Evolutionary conservation across 2,113 vertebrate species (phyloP), one percentile per base, ranked within the genome.

Genomic region (Leucoraja erinaceus): DNA sequence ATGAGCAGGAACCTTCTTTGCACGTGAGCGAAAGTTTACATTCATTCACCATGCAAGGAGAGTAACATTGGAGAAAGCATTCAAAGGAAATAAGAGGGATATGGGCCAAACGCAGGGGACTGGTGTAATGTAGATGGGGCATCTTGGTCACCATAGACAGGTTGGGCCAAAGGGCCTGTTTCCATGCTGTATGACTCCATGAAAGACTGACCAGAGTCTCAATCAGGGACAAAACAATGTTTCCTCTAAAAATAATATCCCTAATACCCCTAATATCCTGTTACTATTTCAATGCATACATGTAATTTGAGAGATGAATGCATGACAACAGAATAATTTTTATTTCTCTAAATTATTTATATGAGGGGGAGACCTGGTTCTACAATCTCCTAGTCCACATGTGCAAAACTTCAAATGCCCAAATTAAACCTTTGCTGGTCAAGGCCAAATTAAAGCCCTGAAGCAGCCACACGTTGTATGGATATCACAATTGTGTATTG

Each of bases 401-500:
- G 18, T 6, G 47, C 18, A 59, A 59, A 0, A 84, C 25, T 56
- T 54, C 81, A 84, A 9, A 25, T 59, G 22, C 11, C 9, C 81
- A 61, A 61, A 22, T 84, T 54, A 81, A 81, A 81, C 18, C 20
- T 22, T 81, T 81, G 77, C 77, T 20, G 14, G 22, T 59, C 78
- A 81, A 22, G 20, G 8, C 20, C 25, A 20, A 1, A 84, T 84
- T 10, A 59, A 84, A 10, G 56, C 59, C 22, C 81, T 84, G 20
- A 81, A 84, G 10, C n/a, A 70, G 86, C 6, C 16, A 33, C 10
- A 25, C 81, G 59, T n/a, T 18, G 18, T 4, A 9, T 59, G 22
- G 16, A 33, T 70, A 96, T 95, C 96, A 96, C 96, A 95, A 12
- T 94, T 91, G 18, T 76, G 22, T 20, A 6, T 14, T 68, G 75